Conservation (phyloP, 2,113 vertebrate species). For the Antechinus flavipes region DNA sequence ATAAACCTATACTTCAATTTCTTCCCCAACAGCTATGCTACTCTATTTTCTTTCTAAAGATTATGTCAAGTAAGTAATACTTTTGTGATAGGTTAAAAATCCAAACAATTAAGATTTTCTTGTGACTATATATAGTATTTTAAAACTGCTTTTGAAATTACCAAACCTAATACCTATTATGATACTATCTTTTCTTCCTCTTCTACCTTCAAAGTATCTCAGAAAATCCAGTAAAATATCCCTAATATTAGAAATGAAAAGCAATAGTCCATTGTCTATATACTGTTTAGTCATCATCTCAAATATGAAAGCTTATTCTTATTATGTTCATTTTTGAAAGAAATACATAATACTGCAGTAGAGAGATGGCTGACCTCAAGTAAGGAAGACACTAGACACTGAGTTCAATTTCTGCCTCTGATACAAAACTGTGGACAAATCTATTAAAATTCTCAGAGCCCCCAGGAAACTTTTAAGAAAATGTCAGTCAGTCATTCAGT, state of each 20-base stretch:
- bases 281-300: neutral
- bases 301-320: neutral
- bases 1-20: neutral
- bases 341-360: neutral
- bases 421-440: neutral
- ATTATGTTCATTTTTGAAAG: neutral
- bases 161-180: neutral
- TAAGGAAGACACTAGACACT: neutral
- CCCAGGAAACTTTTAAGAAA: neutral
- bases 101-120: too few species aligned
- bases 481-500: neutral
- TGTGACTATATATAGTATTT: neutral
- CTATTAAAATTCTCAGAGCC: too few species aligned
- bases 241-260: neutral
- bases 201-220: neutral
- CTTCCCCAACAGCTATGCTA: neutral
- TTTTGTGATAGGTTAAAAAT: neutral
- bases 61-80: too few species aligned
- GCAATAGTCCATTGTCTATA: neutral
- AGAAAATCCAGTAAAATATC: neutral
- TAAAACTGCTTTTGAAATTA: neutral
- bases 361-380: neutral
- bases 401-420: neutral
- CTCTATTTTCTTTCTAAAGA: neutral
- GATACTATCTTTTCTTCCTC: neutral